A percentile compares a stretch with the other conserved stretches of the same genome.
These are phyloP conservation scores for Gasteruption jaculator DNA, from an alignment of 2,888 invertebrate genomes.

Conservation along the genomic window DNA sequence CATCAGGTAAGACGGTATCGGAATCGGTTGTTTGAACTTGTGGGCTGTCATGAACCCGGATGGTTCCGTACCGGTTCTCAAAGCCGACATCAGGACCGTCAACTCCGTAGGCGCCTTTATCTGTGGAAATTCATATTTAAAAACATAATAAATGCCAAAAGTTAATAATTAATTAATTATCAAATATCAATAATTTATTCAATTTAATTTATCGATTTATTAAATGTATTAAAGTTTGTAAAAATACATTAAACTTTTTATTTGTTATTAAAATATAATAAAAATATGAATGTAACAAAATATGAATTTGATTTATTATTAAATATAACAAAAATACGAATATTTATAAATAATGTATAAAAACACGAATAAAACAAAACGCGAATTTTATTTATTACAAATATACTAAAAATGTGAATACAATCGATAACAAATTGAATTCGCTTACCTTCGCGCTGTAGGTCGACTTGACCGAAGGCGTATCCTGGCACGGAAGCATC, in stretches of 20 bases:
- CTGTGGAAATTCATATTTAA: conserved; percentile 40
- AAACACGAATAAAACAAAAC: not conserved
- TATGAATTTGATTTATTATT: too few relatives aligned
- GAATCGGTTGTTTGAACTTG: conserved; percentile 71
- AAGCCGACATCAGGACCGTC: conserved; percentile 85
- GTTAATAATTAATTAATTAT: too few relatives aligned
- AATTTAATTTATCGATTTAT: too few relatives aligned
- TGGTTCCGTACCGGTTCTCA: conserved; percentile 55
- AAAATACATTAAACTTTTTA: conserved; percentile 3
- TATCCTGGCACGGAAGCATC: conserved; percentile 88
- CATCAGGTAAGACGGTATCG: conserved; percentile 84
- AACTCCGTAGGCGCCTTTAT: conserved; percentile 71
- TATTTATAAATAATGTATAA: too few relatives aligned
- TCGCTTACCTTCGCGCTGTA: conserved; percentile 24
- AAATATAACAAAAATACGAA: too few relatives aligned
- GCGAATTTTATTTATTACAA: not conserved
- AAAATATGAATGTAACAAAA: too few relatives aligned
- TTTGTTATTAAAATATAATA: too few relatives aligned
- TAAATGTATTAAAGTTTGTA: conserved; percentile 2
- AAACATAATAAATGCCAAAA: conserved; percentile 1
- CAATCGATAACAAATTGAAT: too few relatives aligned
- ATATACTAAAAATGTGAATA: too few relatives aligned
- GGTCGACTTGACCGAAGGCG: conserved; percentile 80
- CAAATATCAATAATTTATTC: too few relatives aligned
- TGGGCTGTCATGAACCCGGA: conserved; percentile 50